Base-by-base conservation (phyloP, 2,113 vertebrate species). In the Cephalopterus ornatus region DNA sequence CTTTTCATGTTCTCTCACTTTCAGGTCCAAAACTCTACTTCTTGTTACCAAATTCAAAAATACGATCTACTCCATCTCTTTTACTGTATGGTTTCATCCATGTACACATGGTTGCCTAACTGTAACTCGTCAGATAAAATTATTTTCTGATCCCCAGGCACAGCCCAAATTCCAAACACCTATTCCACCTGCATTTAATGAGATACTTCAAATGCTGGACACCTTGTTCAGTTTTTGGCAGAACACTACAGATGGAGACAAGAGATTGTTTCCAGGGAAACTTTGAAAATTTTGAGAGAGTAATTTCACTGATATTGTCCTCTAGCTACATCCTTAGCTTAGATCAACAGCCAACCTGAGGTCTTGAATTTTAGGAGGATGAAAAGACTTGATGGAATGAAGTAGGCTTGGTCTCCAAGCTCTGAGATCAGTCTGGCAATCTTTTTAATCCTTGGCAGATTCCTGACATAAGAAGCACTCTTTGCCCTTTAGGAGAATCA, bases 381-480 rank as follows among this genome's bases (percentile, higher is more conserved):
- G 6, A 81, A 74, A 77, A 73, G 5, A 32, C 12, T 78, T 67
- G 5, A 2, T 37, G 76, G 1, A 1, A 61, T 4, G 16, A 89
- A 63, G 21, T 5, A 68, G 15, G 28, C 32, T 49, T 68, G 12
- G 19, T 76, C 10, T 65, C 37, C 28, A 56, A 68, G 41, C 14
- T 42, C n/a, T 33, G 20, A 46, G 33, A 73, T 39, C 33, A 65
- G 39, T 21, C 17, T 85, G 41, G 37, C 82, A 66, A 61, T 78
- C 37, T 61, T 82, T 30, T 55, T 82, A 74, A 30, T 89, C 11
- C 47, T 39, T 73, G 13, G 10, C 18, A 72, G 73, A 39, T 30
- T 56, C 46, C 26, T 28, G 55, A 20, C 0, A 0, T 17, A 62
- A 12, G 17, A 61, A 2, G 6, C 23, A 66, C 11, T 26, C 35